These are phyloP conservation scores for Palaemon carinicauda DNA, from an alignment of 1,140 invertebrate genomes.

Conservation along the genomic window DNA sequence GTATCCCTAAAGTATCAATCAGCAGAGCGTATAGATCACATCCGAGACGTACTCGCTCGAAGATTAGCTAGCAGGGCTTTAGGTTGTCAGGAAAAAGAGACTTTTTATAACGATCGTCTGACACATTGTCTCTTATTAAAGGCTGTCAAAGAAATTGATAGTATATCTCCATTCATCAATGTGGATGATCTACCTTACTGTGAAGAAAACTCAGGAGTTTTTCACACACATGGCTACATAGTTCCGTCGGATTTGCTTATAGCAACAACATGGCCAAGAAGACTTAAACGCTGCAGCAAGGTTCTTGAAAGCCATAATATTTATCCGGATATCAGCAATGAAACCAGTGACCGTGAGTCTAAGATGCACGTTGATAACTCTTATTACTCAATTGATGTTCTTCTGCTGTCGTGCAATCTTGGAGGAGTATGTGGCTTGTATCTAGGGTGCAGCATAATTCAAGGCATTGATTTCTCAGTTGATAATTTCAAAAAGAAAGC, in stretches of 20 bases:
- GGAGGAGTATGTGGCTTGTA: not conserved
- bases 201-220: not conserved
- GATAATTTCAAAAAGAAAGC: not conserved
- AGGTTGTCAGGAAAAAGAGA: slow-evolving; percentile 19
- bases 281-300: not conserved
- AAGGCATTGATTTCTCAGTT: not conserved
- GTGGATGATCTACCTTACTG: slow-evolving; percentile 24
- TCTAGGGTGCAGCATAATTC: not conserved
- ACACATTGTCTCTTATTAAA: not conserved
- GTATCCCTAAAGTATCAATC: not conserved
- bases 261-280: not conserved
- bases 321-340: not conserved
- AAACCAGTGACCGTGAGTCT: not conserved
- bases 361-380: not conserved
- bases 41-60: not conserved
- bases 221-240: not conserved
- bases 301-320: too few relatives aligned
- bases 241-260: slow-evolving; percentile 17
- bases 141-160: not conserved
- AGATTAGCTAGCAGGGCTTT: slow-evolving; percentile 10
- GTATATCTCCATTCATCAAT: slow-evolving; percentile 9
- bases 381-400: not conserved
- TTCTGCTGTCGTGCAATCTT: not conserved
- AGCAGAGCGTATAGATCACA: not conserved
- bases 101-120: not conserved